These are phyloP conservation scores for Rhineura floridana DNA, from an alignment of 2,113 vertebrate genomes.

Conservation along the genomic window DNA sequence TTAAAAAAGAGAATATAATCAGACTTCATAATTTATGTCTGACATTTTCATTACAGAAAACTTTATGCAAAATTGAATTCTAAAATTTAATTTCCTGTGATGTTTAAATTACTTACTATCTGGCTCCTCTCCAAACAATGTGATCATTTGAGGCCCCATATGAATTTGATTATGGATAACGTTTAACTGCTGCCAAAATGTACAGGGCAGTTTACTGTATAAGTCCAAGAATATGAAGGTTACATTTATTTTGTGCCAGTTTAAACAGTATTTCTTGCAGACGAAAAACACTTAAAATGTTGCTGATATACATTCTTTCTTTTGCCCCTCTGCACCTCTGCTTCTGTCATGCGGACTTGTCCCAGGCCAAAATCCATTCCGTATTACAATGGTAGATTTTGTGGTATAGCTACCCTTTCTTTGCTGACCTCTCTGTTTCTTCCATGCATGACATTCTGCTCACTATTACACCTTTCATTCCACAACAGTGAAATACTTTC, in stretches of 20 bases:
- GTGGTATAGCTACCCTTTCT: neutral
- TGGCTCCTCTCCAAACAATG: constrained; percentile 90
- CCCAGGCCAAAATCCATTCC: neutral
- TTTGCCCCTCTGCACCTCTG: neutral
- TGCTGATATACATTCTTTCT: constrained; percentile 14
- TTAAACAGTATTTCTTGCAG: constrained; percentile 71
- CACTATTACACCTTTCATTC: neutral
- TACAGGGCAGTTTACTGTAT: constrained; percentile 77
- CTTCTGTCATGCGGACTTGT: neutral
- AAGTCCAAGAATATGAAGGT: constrained; percentile 81
- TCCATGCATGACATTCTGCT: neutral
- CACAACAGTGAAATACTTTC: neutral
- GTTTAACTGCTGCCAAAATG: constrained; percentile 86
- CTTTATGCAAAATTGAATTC: constrained; percentile 96
- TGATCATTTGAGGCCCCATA: constrained; percentile 88
- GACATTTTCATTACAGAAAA: constrained; percentile 98
- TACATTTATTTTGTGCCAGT: constrained; percentile 80
- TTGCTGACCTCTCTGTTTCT: neutral
- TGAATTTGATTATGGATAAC: constrained; percentile 93
- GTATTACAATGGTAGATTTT: neutral
- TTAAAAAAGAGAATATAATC: constrained; percentile 85
- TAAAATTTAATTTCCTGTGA: constrained; percentile 99
- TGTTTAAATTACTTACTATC: constrained; percentile 95
- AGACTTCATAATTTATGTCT: constrained; percentile 95
- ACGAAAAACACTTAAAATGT: constrained; percentile 53